A percentile compares a stretch with the other conserved stretches of the same genome.
phyloP scores from a whole-genome alignment of 2,797 vertebrate genomes.

The Fundulus diaphanus region DNA sequence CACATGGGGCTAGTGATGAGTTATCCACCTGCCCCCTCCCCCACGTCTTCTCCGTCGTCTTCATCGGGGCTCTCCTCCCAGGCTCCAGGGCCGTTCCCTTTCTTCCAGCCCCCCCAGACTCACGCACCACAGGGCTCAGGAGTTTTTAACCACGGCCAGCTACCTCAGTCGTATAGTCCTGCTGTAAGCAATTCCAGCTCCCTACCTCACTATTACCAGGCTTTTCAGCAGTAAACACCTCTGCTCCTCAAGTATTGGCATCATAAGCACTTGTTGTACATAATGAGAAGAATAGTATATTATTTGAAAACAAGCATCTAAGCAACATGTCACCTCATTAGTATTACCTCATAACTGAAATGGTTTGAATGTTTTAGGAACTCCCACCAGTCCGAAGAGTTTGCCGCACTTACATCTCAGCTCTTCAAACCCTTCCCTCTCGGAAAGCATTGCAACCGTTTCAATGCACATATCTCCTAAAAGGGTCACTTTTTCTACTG shows the following conservation, averaged over 20 bases:
- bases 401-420: background rate
- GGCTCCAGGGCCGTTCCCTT: slow-evolving; percentile 85
- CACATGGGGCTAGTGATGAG: slow-evolving; percentile 93
- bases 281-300: slow-evolving; percentile 44
- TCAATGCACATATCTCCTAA: background rate
- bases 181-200: slow-evolving; percentile 89
- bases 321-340: slow-evolving; percentile 72
- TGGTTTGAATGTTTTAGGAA: slow-evolving; percentile 58
- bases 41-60: slow-evolving; percentile 72
- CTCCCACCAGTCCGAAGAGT: background rate
- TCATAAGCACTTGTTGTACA: slow-evolving; percentile 29
- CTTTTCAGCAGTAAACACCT: slow-evolving; percentile 87
- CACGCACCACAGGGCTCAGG: slow-evolving; percentile 84
- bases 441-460: background rate
- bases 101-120: slow-evolving; percentile 87
- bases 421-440: background rate
- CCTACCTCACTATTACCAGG: slow-evolving; percentile 98
- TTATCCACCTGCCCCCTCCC: slow-evolving; percentile 83
- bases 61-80: slow-evolving; percentile 79
- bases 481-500: background rate
- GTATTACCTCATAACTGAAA: slow-evolving; percentile 80
- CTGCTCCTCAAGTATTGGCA: slow-evolving; percentile 30
- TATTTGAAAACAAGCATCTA: slow-evolving; percentile 34
- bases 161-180: slow-evolving; percentile 92
- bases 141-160: slow-evolving; percentile 82